Evolutionary conservation across 2,113 vertebrate species (phyloP), one percentile per base, ranked within the genome.

Genomic region (Labrus mixtus): DNA sequence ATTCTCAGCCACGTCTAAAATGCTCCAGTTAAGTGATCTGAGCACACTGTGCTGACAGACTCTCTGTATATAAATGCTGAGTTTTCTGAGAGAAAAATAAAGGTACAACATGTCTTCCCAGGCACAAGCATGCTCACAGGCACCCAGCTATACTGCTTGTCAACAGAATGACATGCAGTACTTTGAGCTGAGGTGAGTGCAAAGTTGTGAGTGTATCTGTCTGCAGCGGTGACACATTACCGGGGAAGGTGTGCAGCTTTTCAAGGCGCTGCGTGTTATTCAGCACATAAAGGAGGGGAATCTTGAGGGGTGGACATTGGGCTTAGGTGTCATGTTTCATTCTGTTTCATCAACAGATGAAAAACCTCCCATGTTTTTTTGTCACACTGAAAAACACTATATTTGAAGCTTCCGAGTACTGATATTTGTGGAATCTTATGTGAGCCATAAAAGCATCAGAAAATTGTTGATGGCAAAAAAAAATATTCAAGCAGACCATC

Each of bases 141-240:
- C 75, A 71, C 50, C 55, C 75, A 66, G 85, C 69, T 68, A 33
- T 33, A 80, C 74, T 67, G 70, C 84, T 73, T 88, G 83, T 88
- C 88, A 90, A 88, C 83, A 87, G 75, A 84, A 91, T 89, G 84
- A 84, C 79, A 86, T 75, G 64, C 70, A 39, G 78, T 72, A 57
- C 85, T 88, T 89, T 89, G 80, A 91, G 79, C 76, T 60, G 59
- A 79, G 69, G 66, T 15, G 78, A 33, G 29, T 33, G 3, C 25
- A 25, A 25, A 25, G 25, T 25, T 25, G 25, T 25, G 25, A 79
- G 76, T 79, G 71, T 64, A 80, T 81, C 58, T 78, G 81, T 81
- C 76, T 88, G 81, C 85, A 70, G 75, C 68, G 36, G 76, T 81
- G 89, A 86, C 64, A 79, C 73, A 78, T 83, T 76, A 87, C 62